phyloP scores from a whole-genome alignment of 2,797 vertebrate genomes.

The Florisuga fusca region DNA sequence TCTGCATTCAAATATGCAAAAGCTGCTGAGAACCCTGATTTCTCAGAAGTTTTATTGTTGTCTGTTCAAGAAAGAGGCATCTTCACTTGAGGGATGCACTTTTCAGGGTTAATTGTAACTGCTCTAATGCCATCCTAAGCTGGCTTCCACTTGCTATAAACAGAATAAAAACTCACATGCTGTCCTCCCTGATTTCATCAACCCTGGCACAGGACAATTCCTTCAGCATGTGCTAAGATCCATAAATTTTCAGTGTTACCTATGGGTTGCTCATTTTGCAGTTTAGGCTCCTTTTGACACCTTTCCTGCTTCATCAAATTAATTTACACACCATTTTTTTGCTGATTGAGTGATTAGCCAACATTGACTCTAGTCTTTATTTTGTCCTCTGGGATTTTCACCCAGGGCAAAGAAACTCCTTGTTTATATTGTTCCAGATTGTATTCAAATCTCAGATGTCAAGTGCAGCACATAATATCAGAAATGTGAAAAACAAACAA shows the following conservation, averaged over 20 bases:
- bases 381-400: not conserved
- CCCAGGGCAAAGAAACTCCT: not conserved
- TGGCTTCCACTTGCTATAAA: not conserved
- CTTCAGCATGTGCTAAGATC: not conserved
- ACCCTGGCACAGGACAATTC: rapidly evolving
- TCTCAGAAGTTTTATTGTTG: not conserved
- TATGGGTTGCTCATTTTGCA: not conserved
- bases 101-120: not conserved
- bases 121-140: not conserved
- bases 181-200: not conserved
- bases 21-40: not conserved
- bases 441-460: not conserved
- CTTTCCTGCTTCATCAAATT: not conserved
- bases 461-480: not conserved
- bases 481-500: not conserved
- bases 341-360: not conserved
- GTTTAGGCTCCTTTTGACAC: not conserved
- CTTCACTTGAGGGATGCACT: not conserved
- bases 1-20: not conserved
- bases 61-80: not conserved
- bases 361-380: not conserved
- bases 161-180: not conserved
- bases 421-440: not conserved
- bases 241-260: not conserved
- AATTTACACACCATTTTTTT: not conserved